Evolutionary conservation across 2,888 invertebrate species (phyloP).

Genomic region (Drosophila neutralis): DNA sequence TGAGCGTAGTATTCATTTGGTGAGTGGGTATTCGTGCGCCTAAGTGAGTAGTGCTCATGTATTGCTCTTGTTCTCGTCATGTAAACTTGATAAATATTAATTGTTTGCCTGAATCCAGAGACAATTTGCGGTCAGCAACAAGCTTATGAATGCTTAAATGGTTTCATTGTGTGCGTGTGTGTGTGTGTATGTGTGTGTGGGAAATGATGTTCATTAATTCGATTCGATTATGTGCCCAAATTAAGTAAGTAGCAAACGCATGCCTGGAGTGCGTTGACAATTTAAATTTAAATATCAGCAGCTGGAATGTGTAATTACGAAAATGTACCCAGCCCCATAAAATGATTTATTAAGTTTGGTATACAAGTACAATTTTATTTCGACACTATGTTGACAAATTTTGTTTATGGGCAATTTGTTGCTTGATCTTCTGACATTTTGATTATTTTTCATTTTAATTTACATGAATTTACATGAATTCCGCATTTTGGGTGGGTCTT

Average conservation of each 20-base stretch:
- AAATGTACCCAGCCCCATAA: slow-evolving; percentile 49
- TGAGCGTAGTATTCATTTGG: slow-evolving; percentile 3
- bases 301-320: slow-evolving; percentile 53
- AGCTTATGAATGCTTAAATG: slow-evolving; percentile 15
- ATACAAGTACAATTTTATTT: slow-evolving; percentile 40
- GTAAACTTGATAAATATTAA: slow-evolving; percentile 76
- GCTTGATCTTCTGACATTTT: slow-evolving; percentile 66
- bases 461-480: slow-evolving; percentile 27
- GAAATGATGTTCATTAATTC: slow-evolving; percentile 63
- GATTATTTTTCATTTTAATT: slow-evolving; percentile 5
- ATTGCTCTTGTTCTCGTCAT: slow-evolving; percentile 23
- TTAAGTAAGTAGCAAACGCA: slow-evolving; percentile 26
- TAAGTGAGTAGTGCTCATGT: slow-evolving; percentile 7
- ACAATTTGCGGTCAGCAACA: slow-evolving; percentile 72
- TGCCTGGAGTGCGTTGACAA: slow-evolving; percentile 46
- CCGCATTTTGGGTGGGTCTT: slow-evolving; percentile 56
- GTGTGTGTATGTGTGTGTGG: slow-evolving; percentile 21
- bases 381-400: slow-evolving; percentile 58
- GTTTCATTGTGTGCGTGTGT: slow-evolving; percentile 10
- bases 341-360: slow-evolving; percentile 64
- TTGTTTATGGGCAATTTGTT: slow-evolving; percentile 65
- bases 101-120: slow-evolving; percentile 55
- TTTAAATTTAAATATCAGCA: slow-evolving; percentile 40
- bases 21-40: slow-evolving; percentile 15
- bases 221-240: slow-evolving; percentile 57